These are phyloP conservation scores for Cairina moschata DNA, from an alignment of 2,113 vertebrate genomes.

Conservation along the genomic window DNA sequence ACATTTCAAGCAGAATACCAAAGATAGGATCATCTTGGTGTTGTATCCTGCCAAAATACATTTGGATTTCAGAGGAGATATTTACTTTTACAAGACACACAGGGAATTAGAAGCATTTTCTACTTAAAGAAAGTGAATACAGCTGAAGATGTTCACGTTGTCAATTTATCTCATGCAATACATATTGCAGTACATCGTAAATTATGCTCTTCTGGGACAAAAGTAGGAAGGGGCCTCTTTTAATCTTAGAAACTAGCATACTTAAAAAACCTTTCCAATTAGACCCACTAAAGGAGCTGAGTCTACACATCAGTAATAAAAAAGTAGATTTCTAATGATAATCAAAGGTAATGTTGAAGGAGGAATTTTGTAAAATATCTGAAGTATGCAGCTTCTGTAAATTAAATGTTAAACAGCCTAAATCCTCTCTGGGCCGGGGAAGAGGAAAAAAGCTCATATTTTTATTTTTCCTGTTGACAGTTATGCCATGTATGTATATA, in stretches of 20 bases:
- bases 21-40: conserved; percentile 4
- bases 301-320: background rate
- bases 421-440: background rate
- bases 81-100: background rate
- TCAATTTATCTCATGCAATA: conserved; percentile 23
- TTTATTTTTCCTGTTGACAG: background rate
- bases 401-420: background rate
- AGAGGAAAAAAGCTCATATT: background rate
- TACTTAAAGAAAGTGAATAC: background rate
- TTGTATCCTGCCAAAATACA: conserved; percentile 21
- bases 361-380: background rate
- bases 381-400: background rate
- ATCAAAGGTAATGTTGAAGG: background rate
- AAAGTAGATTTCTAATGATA: background rate
- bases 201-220: background rate
- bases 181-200: background rate
- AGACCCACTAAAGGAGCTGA: background rate
- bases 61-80: conserved; percentile 32
- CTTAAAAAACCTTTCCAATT: background rate
- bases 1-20: conserved; percentile 12
- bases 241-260: background rate
- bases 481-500: background rate
- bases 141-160: background rate
- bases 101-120: conserved; percentile 15
- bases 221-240: background rate